Conservation (phyloP, 2,113 vertebrate species). For the Colaptes auratus region DNA sequence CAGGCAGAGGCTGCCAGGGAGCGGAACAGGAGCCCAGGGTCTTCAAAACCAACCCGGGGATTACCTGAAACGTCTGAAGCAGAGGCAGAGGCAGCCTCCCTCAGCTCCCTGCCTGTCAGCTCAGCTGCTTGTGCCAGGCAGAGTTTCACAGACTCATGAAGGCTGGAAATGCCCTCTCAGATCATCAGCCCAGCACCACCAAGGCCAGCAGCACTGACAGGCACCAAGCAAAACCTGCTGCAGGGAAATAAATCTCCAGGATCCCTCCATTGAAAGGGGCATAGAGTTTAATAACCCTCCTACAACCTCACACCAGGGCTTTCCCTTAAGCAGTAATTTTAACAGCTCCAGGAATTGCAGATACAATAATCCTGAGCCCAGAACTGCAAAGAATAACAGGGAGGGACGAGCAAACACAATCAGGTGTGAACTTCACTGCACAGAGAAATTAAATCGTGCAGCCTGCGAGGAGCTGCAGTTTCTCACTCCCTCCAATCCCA, state of each 20-base stretch:
- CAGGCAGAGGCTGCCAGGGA: background rate
- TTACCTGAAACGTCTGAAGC: background rate
- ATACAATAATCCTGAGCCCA: background rate
- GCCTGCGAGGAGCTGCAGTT: background rate
- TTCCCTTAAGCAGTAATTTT: background rate
- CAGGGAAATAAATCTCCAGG: background rate
- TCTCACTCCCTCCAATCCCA: background rate
- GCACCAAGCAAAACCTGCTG: accelerated
- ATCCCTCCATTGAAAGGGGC: background rate
- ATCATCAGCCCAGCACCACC: no score
- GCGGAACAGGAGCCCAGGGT: accelerated
- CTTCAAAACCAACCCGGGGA: background rate
- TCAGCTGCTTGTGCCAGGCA: background rate
- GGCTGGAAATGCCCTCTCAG: no score
- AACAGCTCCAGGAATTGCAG: background rate
- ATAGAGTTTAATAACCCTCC: background rate
- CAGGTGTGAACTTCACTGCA: background rate
- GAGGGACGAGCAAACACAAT: background rate
- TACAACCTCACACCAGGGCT: background rate
- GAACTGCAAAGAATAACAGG: background rate
- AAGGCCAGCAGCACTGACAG: background rate
- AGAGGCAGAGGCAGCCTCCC: background rate
- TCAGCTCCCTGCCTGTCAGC: background rate
- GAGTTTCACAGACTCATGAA: background rate
- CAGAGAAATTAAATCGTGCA: background rate